These are phyloP conservation scores for Stenopsyche tienmushanensis DNA, from an alignment of 1,140 invertebrate species.

Conservation along the genomic window DNA sequence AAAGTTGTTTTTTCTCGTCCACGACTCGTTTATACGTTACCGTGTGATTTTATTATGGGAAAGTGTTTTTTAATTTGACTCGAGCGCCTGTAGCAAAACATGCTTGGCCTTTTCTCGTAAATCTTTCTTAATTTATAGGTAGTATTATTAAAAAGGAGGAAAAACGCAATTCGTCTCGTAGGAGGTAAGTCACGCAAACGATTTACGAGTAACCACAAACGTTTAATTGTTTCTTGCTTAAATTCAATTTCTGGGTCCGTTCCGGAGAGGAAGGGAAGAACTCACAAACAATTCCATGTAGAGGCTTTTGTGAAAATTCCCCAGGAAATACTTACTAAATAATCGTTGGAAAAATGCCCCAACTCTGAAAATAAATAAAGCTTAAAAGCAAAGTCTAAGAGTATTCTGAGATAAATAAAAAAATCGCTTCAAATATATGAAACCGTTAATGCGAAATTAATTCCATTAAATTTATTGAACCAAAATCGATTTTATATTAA, in stretches of 20 bases:
- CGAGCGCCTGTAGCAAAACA: too few species aligned
- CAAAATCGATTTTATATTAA: too few species aligned
- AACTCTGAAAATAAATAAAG: not conserved
- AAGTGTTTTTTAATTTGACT: too few species aligned
- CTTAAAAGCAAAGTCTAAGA: not conserved
- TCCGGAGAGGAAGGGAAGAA: not conserved
- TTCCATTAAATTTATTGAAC: too few species aligned
- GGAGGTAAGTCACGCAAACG: conserved; percentile 29
- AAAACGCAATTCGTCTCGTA: conserved; percentile 31
- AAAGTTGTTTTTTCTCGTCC: too few species aligned
- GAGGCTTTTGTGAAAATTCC: not conserved
- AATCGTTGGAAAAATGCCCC: too few species aligned
- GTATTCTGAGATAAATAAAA: not conserved
- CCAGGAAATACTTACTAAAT: too few species aligned
- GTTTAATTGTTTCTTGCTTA: conserved; percentile 32
- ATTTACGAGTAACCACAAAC: conserved; percentile 35
- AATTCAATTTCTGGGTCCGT: conserved; percentile 31
- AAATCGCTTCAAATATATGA: too few species aligned
- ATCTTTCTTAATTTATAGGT: conserved; percentile 37
- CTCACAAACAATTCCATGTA: conserved; percentile 2
- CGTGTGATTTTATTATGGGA: too few species aligned
- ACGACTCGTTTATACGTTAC: too few species aligned
- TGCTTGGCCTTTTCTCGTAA: conserved; percentile 16
- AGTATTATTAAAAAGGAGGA: conserved; percentile 35
- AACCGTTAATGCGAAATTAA: too few species aligned